Percentiles rank a stretch among this genome's conserved stretches.
These are phyloP conservation scores for Falco concolor DNA, from an alignment of 2,797 vertebrate species.

Conservation along the genomic window DNA sequence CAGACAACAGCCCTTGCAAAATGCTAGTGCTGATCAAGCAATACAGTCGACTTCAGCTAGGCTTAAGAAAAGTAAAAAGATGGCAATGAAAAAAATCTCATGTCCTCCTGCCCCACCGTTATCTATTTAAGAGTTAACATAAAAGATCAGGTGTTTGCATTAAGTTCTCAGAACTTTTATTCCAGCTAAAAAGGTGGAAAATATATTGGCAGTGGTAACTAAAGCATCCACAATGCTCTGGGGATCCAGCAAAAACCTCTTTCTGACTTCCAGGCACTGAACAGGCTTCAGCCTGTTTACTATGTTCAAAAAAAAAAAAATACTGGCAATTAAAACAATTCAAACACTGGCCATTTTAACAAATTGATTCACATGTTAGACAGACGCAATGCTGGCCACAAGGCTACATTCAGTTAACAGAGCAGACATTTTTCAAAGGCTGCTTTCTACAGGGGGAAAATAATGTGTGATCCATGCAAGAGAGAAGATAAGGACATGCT, in stretches of 20 bases:
- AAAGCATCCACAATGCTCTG: not conserved
- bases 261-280: not conserved
- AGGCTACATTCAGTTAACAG: not conserved
- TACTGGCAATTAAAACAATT: not conserved
- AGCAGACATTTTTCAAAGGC: not conserved
- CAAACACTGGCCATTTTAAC: not conserved
- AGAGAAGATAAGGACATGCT: not conserved
- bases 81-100: not conserved
- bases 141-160: not conserved
- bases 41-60: not conserved
- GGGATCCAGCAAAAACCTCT: not conserved
- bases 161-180: not conserved
- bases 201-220: not conserved
- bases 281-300: not conserved
- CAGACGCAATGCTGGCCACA: rapidly evolving
- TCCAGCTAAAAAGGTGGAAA: not conserved
- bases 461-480: not conserved
- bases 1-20: not conserved
- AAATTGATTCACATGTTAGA: not conserved
- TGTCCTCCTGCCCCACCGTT: not conserved
- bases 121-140: not conserved
- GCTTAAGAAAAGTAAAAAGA: not conserved
- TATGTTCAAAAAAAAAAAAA: not conserved
- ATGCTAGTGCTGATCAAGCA: not conserved
- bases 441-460: not conserved